Conservation (phyloP, 1,140 invertebrate genomes). For the Aplysia californica region DNA sequence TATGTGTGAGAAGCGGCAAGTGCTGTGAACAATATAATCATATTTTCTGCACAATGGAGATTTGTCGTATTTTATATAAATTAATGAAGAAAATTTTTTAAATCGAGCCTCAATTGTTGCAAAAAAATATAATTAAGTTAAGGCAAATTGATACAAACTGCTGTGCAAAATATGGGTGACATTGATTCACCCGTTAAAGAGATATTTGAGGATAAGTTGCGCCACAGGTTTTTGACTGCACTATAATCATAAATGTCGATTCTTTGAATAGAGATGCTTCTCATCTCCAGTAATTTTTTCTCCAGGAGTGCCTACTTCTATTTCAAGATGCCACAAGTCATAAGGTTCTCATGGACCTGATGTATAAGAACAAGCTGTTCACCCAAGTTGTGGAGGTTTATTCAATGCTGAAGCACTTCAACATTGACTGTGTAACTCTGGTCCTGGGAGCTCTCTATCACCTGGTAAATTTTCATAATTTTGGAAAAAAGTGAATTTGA, state of each 20-base stretch:
- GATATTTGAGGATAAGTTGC: too few species aligned
- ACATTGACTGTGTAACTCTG: conserved; percentile 22
- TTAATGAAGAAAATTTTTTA: too few species aligned
- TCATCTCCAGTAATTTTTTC: neutral
- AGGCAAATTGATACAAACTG: too few species aligned
- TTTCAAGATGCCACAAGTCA: conserved; percentile 13
- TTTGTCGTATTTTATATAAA: too few species aligned
- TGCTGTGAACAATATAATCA: too few species aligned
- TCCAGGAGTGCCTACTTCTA: neutral
- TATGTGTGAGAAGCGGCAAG: too few species aligned
- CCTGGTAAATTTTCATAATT: neutral
- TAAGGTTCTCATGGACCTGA: conserved; percentile 14
- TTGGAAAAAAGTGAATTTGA: neutral
- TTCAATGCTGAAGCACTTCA: neutral
- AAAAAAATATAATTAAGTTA: too few species aligned
- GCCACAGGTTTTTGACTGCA: too few species aligned
- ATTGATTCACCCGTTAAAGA: too few species aligned
- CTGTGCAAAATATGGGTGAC: too few species aligned
- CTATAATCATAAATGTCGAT: neutral
- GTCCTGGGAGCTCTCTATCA: conserved; percentile 5
- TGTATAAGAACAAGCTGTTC: neutral
- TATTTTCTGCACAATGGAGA: too few species aligned
- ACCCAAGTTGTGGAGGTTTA: conserved; percentile 5
- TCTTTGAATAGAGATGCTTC: neutral
- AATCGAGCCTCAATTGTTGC: too few species aligned